Percentiles rank a stretch among this genome's conserved stretches.
Conservation (phyloP, 2,888 invertebrate genomes). For the Heliconius erato region DNA sequence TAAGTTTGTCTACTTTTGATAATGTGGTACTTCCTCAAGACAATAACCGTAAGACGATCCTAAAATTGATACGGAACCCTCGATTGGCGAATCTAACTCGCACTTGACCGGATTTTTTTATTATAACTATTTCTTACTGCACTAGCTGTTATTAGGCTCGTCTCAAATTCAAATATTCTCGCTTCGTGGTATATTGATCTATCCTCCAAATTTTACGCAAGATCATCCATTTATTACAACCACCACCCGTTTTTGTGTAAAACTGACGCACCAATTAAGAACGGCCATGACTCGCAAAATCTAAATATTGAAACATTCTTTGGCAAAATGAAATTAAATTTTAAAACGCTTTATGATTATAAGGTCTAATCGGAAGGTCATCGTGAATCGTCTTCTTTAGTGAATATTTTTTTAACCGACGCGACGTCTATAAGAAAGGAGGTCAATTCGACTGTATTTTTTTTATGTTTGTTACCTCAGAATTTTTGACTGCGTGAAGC, state of each 20-base stretch:
- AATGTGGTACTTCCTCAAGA: too few relatives aligned
- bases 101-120: background rate
- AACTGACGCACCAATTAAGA: conserved; percentile 28
- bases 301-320: conserved; percentile 32
- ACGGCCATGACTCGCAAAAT: conserved; percentile 16
- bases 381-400: background rate
- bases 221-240: conserved; percentile 2
- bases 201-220: background rate
- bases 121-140: background rate
- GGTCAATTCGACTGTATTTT: too few relatives aligned
- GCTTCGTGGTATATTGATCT: background rate
- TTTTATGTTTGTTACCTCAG: too few relatives aligned
- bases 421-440: too few relatives aligned
- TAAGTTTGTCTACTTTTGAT: too few relatives aligned
- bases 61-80: too few relatives aligned
- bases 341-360: conserved; percentile 21
- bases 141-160: background rate
- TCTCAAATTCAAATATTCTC: background rate
- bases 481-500: too few relatives aligned
- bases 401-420: background rate
- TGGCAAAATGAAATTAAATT: conserved; percentile 19
- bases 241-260: conserved; percentile 20
- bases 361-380: conserved; percentile 4
- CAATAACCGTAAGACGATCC: too few relatives aligned
- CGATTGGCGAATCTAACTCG: too few relatives aligned